Conservation (phyloP, 2,888 invertebrate genomes). For the Athrips mouffetella region DNA sequence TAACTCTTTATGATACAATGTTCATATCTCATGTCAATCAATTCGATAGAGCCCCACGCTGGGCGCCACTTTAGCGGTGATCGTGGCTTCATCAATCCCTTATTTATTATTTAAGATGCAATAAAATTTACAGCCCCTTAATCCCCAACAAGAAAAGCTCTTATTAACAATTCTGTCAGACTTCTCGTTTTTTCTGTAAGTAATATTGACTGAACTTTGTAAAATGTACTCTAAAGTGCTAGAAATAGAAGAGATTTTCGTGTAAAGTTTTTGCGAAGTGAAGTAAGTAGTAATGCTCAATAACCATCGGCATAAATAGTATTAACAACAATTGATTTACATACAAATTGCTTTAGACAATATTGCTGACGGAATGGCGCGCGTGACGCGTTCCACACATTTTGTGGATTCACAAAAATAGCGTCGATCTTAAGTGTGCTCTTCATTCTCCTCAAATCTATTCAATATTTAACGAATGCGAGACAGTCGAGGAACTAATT, state of each 20-base stretch:
- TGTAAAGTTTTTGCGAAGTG: conserved; percentile 32
- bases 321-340: conserved; percentile 79
- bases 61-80: conserved; percentile 21
- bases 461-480: too few relatives aligned
- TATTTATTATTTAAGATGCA: conserved; percentile 72
- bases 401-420: conserved; percentile 36
- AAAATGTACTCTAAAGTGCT: conserved; percentile 24
- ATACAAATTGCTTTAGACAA: conserved; percentile 79
- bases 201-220: background rate
- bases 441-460: too few relatives aligned
- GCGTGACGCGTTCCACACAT: conserved; percentile 65
- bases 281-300: conserved; percentile 72
- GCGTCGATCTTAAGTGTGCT: too few relatives aligned
- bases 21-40: conserved; percentile 1
- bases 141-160: conserved; percentile 54
- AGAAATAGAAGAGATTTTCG: conserved; percentile 37
- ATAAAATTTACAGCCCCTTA: conserved; percentile 69
- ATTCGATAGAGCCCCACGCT: conserved; percentile 21
- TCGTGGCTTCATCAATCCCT: conserved; percentile 54
- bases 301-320: conserved; percentile 76
- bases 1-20: background rate
- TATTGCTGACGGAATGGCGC: conserved; percentile 75
- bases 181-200: conserved; percentile 50
- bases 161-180: conserved; percentile 69
- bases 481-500: too few relatives aligned